Evolutionary conservation across 1,140 invertebrate species (phyloP).

Genomic region (Drosophila ohnishii): DNA sequence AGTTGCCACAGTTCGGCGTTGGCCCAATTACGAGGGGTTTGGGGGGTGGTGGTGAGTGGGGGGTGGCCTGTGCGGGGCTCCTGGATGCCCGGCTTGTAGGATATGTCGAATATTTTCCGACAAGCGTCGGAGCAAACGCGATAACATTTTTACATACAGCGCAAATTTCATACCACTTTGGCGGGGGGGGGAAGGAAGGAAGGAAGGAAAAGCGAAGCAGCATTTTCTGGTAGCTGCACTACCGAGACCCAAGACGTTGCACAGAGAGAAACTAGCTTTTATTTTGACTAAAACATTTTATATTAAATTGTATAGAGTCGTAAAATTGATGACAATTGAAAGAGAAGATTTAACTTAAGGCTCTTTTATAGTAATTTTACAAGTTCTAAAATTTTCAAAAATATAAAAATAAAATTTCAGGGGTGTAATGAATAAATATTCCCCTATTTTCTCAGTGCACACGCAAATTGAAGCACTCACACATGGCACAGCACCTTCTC

Average conservation of each 20-base stretch:
- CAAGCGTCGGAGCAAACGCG: conserved; percentile 63
- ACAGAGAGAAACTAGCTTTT: background rate
- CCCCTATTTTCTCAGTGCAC: background rate
- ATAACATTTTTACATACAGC: conserved; percentile 76
- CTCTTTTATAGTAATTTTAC: too few species aligned
- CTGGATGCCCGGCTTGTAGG: conserved; percentile 23
- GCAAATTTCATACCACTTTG: conserved; percentile 55
- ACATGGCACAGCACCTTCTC: conserved; percentile 20
- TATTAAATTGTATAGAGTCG: background rate
- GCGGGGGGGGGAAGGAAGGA: background rate
- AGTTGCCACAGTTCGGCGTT: conserved; percentile 61
- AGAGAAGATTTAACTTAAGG: too few species aligned
- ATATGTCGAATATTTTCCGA: conserved; percentile 64
- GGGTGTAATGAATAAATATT: too few species aligned
- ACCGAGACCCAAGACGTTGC: conserved; percentile 18
- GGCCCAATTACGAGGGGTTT: conserved; percentile 57
- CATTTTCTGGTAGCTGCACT: conserved; percentile 29
- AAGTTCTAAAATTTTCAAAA: too few species aligned
- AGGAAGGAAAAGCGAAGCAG: conserved; percentile 24
- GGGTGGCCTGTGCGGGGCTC: background rate
- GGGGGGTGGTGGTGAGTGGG: background rate
- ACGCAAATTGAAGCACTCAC: conserved; percentile 45
- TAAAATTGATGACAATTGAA: too few species aligned
- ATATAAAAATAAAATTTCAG: too few species aligned
- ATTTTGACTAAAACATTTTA: rapidly evolving